Conservation (phyloP, 2,888 invertebrate genomes). For the Lasius fuliginosus region DNA sequence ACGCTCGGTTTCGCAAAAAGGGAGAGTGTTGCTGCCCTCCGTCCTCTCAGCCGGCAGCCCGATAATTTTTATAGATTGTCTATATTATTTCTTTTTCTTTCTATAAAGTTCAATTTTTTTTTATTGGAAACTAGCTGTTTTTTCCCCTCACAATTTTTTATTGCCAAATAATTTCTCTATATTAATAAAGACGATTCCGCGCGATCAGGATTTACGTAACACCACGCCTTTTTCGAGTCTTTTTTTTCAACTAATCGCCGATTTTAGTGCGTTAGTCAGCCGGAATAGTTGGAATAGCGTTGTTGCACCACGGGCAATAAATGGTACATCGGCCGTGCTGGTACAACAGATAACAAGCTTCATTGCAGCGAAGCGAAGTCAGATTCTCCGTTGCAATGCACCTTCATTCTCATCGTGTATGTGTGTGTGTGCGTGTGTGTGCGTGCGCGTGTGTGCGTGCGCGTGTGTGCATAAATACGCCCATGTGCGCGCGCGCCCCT, state of each 20-base stretch:
- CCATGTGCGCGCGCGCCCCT: neutral
- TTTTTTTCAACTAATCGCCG: neutral
- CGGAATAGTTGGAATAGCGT: slow-evolving; percentile 61
- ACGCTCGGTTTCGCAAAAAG: too few species aligned
- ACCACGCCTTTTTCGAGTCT: neutral
- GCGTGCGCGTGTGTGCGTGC: slow-evolving; percentile 8
- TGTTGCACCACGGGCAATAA: slow-evolving; percentile 72
- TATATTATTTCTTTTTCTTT: neutral
- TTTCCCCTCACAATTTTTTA: neutral
- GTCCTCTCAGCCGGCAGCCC: too few species aligned
- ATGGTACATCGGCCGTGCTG: slow-evolving; percentile 70
- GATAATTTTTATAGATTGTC: too few species aligned
- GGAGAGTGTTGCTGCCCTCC: too few species aligned
- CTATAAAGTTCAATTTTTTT: neutral
- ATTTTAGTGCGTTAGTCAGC: slow-evolving; percentile 21
- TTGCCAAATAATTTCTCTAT: neutral
- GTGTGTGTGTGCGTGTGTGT: neutral
- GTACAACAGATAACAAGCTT: slow-evolving; percentile 77
- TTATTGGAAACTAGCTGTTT: neutral
- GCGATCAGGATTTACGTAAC: neutral
- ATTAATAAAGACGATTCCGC: neutral
- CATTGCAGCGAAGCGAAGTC: slow-evolving; percentile 64
- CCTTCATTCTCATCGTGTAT: slow-evolving; percentile 31
- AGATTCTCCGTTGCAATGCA: slow-evolving; percentile 50
- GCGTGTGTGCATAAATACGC: neutral